A percentile compares a stretch with the other conserved stretches of the same genome.
These are phyloP conservation scores for Pocillopora grandis DNA, from an alignment of 92 coral and sea anemone species.

Conservation along the genomic window DNA sequence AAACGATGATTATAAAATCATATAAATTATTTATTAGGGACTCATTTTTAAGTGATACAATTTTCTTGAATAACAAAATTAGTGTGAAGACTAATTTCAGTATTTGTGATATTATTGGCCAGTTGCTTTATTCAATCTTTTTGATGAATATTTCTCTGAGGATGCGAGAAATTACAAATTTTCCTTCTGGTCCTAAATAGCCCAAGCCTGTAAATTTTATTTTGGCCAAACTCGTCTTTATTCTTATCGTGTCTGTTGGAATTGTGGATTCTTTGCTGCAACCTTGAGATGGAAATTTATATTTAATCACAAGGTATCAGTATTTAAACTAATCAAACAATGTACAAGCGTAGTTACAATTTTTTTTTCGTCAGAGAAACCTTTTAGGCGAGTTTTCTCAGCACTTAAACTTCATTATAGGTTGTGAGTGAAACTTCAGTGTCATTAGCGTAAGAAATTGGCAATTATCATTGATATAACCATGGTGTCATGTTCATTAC, in stretches of 20 bases:
- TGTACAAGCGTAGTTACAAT: too few relatives aligned
- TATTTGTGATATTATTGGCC: neutral
- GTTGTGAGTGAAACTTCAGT: too few relatives aligned
- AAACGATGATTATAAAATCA: neutral
- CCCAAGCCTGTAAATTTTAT: neutral
- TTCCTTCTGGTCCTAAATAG: neutral
- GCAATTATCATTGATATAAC: neutral
- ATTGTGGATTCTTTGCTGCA: neutral
- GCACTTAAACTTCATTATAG: too few relatives aligned
- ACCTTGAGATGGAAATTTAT: neutral
- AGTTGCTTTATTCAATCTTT: neutral
- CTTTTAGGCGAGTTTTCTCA: too few relatives aligned
- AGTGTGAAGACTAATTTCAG: slow-evolving; percentile 6
- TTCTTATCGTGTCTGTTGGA: neutral
- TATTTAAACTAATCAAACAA: neutral
- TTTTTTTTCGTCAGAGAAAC: too few relatives aligned
- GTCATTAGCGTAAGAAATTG: neutral
- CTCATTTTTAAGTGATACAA: neutral
- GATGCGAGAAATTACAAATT: neutral
- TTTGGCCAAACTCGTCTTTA: neutral
- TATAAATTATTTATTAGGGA: slow-evolving; percentile 14
- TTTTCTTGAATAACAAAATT: neutral
- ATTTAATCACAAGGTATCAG: neutral
- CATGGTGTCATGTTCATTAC: neutral
- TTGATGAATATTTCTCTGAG: neutral